Conservation (phyloP, 1,140 invertebrate species). For the Coenobita brevimanus region DNA sequence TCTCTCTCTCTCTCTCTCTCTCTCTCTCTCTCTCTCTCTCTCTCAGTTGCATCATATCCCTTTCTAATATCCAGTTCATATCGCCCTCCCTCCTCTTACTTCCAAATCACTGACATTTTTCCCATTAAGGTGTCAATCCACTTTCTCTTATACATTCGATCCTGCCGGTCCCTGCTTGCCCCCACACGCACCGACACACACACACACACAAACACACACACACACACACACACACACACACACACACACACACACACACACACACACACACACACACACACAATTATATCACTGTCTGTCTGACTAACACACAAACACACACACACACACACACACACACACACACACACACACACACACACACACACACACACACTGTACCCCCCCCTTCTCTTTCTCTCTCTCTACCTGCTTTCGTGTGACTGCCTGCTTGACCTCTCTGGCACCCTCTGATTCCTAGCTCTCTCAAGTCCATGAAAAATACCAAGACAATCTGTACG, state of each 20-base stretch:
- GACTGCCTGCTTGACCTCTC: neutral
- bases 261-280: slow-evolving; percentile 16
- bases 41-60: no score
- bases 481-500: no score
- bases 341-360: neutral
- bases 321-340: neutral
- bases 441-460: neutral
- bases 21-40: neutral
- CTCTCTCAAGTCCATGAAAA: neutral
- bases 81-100: neutral
- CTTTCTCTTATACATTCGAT: neutral
- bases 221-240: slow-evolving; percentile 23
- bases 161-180: neutral
- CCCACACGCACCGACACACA: no score
- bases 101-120: neutral
- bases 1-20: neutral
- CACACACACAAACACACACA: no score
- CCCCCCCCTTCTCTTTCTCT: no score
- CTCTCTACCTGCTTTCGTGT: neutral
- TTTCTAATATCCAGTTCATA: no score
- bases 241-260: slow-evolving; percentile 19
- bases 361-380: neutral
- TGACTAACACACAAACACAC: no score
- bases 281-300: no score
- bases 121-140: neutral